These are phyloP conservation scores for Leptopilina drosophilae DNA, from an alignment of 2,888 invertebrate genomes.

Conservation along the genomic window DNA sequence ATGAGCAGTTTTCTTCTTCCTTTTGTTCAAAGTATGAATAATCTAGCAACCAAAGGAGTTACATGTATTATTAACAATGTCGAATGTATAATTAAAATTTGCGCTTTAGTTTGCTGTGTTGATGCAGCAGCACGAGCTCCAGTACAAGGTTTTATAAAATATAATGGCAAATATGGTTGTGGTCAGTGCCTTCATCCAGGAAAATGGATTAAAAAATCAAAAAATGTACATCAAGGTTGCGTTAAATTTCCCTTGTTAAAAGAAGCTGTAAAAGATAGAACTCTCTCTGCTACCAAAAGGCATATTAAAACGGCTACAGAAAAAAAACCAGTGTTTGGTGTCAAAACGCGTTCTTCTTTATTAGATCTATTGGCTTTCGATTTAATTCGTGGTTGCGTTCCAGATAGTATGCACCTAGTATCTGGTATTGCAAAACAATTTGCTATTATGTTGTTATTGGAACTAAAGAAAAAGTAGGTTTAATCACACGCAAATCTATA, in stretches of 20 bases:
- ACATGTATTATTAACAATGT: slow-evolving; percentile 36
- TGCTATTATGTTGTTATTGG: slow-evolving; percentile 9
- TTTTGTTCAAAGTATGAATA: slow-evolving; percentile 47
- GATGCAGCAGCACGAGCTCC: slow-evolving; percentile 46
- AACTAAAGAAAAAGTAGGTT: slow-evolving; percentile 22
- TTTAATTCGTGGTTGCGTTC: slow-evolving; percentile 48
- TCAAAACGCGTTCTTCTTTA: slow-evolving; percentile 34
- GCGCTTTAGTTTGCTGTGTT: slow-evolving; percentile 44
- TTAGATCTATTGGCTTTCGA: slow-evolving; percentile 47
- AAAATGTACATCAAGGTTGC: neutral
- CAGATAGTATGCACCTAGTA: slow-evolving; percentile 50
- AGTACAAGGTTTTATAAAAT: slow-evolving; percentile 45
- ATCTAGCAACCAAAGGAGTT: slow-evolving; percentile 45
- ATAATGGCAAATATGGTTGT: slow-evolving; percentile 48
- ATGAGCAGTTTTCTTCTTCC: slow-evolving; percentile 49
- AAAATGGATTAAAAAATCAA: slow-evolving; percentile 21
- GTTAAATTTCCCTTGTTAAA: slow-evolving; percentile 47
- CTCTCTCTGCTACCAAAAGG: slow-evolving; percentile 20
- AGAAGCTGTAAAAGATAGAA: slow-evolving; percentile 35
- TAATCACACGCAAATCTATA: neutral
- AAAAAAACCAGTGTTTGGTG: neutral
- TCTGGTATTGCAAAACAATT: slow-evolving; percentile 1
- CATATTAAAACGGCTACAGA: slow-evolving; percentile 37
- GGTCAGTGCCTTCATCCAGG: slow-evolving; percentile 47
- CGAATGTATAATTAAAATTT: slow-evolving; percentile 39